phyloP scores from a whole-genome alignment of 2,888 invertebrate species.

The Drymonia ruficornis region DNA sequence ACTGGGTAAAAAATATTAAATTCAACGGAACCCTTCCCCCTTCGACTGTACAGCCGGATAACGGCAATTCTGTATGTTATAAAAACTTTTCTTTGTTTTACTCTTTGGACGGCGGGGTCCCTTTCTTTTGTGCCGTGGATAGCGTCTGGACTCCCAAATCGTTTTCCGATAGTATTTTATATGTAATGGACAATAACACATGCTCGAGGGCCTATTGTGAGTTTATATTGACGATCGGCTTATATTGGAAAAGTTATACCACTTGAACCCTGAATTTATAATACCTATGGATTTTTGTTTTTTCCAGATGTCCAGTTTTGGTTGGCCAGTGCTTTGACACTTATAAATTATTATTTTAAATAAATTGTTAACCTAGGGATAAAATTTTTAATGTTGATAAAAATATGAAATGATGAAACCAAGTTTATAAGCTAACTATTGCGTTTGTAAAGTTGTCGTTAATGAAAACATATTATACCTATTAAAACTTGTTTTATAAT shows the following conservation, averaged over 20 bases:
- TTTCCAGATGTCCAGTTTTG: constrained; percentile 12
- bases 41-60: constrained; percentile 46
- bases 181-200: constrained; percentile 76
- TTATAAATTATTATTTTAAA: too few relatives aligned
- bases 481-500: neutral
- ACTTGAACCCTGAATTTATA: constrained; percentile 27
- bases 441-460: too few relatives aligned
- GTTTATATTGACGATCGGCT: constrained; percentile 42
- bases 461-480: too few relatives aligned
- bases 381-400: too few relatives aligned
- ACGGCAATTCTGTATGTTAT: constrained; percentile 61
- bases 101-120: constrained; percentile 43
- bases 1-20: constrained; percentile 6
- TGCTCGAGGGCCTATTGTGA: constrained; percentile 53
- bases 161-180: constrained; percentile 79
- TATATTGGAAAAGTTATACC: constrained; percentile 34
- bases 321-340: neutral
- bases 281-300: constrained; percentile 26
- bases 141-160: constrained; percentile 67
- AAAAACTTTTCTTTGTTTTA: constrained; percentile 79
- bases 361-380: too few relatives aligned
- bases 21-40: constrained; percentile 29
- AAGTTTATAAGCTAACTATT: too few relatives aligned
- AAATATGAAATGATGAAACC: too few relatives aligned
- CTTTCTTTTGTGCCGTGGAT: constrained; percentile 40